Conservation (phyloP, 2,797 vertebrate species). For the Coracias cyanogaster region DNA sequence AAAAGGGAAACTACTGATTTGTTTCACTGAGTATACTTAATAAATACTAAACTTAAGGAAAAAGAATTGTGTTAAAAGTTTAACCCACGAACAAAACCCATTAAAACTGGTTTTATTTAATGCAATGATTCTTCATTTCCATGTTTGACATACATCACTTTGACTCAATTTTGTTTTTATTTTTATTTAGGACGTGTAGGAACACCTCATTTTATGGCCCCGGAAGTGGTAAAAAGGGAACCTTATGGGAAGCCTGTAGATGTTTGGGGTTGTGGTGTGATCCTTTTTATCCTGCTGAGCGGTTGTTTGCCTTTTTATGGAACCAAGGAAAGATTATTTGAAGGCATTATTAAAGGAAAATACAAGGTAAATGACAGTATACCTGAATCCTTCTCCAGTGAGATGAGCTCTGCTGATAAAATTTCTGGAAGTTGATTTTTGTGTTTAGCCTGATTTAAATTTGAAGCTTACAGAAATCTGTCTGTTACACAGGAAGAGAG, state of each 20-base stretch:
- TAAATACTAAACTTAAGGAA: background rate
- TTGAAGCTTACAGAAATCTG: background rate
- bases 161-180: constrained; percentile 40
- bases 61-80: background rate
- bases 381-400: background rate
- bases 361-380: constrained; percentile 88
- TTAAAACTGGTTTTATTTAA: background rate
- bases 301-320: constrained; percentile 98
- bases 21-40: background rate
- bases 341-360: constrained; percentile 98
- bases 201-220: constrained; percentile 98
- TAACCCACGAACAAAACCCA: background rate
- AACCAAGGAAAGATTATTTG: constrained; percentile 97
- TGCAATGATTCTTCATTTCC: constrained; percentile 6
- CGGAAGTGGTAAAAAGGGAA: constrained; percentile 97
- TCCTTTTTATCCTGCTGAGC: constrained; percentile 97
- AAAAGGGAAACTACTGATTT: background rate
- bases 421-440: constrained; percentile 9
- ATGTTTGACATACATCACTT: background rate
- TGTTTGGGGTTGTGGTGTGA: constrained; percentile 98
- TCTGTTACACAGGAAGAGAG: background rate
- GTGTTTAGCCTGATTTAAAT: background rate
- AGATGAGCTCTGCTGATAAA: background rate
- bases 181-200: constrained; percentile 90
- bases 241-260: constrained; percentile 98